Conservation (phyloP, 2,888 invertebrate genomes). For the Drosophila atroscutellata region DNA sequence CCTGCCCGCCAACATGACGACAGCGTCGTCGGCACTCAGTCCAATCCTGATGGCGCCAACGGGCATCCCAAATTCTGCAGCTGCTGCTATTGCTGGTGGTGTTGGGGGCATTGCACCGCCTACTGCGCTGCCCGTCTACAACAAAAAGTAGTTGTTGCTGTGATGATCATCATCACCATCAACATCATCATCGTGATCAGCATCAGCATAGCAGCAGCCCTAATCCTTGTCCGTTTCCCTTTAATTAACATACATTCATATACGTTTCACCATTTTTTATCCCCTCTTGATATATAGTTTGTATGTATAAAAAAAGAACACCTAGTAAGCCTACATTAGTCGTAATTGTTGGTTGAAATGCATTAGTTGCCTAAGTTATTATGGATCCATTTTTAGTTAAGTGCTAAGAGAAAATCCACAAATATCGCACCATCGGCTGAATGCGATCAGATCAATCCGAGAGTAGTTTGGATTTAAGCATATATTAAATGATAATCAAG, state of each 20-base stretch:
- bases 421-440: slow-evolving; percentile 1
- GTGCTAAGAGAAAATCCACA: slow-evolving; percentile 25
- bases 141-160: slow-evolving; percentile 61
- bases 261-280: slow-evolving; percentile 8
- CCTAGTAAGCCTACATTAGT: slow-evolving; percentile 41
- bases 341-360: slow-evolving; percentile 68
- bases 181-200: neutral
- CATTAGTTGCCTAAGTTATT: slow-evolving; percentile 66
- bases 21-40: slow-evolving; percentile 31
- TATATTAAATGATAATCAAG: slow-evolving; percentile 19
- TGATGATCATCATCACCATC: neutral
- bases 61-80: slow-evolving; percentile 1
- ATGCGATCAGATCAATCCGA: slow-evolving; percentile 5
- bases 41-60: slow-evolving; percentile 38
- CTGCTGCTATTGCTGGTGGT: slow-evolving; percentile 8
- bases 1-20: slow-evolving; percentile 34
- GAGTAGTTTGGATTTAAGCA: slow-evolving; percentile 14
- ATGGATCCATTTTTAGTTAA: slow-evolving; percentile 60
- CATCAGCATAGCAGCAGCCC: slow-evolving; percentile 9
- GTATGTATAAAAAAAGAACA: slow-evolving; percentile 31
- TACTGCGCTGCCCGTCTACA: slow-evolving; percentile 62
- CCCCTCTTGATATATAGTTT: slow-evolving; percentile 36
- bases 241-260: neutral
- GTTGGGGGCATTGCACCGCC: slow-evolving; percentile 40
- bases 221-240: slow-evolving; percentile 2